A percentile compares a stretch with the other conserved stretches of the same genome.
phyloP scores from a whole-genome alignment of 2,888 invertebrate species.

The Heliconius hortense region DNA sequence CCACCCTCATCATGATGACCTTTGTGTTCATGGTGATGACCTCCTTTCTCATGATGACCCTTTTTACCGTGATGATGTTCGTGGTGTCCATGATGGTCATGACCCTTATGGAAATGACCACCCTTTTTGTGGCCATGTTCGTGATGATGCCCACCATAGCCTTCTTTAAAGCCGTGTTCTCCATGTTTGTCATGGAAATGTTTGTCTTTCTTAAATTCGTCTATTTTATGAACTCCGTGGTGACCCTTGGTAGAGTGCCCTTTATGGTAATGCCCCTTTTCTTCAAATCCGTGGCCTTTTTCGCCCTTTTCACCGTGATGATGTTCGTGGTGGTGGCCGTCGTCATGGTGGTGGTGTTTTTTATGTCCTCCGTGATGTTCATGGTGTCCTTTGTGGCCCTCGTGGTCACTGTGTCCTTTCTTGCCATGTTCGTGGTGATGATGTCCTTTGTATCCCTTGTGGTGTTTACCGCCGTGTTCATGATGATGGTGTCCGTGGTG shows the following conservation, averaged over 20 bases:
- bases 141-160: conserved; percentile 90
- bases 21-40: conserved; percentile 89
- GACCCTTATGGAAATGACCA: conserved; percentile 89
- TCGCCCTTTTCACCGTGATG: conserved; percentile 86
- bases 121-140: conserved; percentile 91
- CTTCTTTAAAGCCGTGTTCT: conserved; percentile 89
- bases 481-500: conserved; percentile 84
- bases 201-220: conserved; percentile 93
- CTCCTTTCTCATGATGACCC: conserved; percentile 90
- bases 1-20: conserved; percentile 91
- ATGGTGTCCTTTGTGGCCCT: conserved; percentile 83
- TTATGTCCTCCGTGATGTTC: conserved; percentile 85
- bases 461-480: conserved; percentile 86
- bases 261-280: conserved; percentile 88
- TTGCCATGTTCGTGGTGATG: conserved; percentile 85
- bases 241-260: conserved; percentile 93
- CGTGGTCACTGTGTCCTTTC: conserved; percentile 89
- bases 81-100: conserved; percentile 89
- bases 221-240: conserved; percentile 91
- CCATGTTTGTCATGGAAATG: conserved; percentile 93
- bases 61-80: conserved; percentile 91
- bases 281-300: conserved; percentile 81
- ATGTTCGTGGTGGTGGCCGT: conserved; percentile 84
- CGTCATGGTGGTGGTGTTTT: conserved; percentile 85
- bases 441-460: conserved; percentile 87